Evolutionary conservation across 2,888 invertebrate species (phyloP), one percentile per base, ranked within the genome.

Genomic region (Metopia argyrocephala): DNA sequence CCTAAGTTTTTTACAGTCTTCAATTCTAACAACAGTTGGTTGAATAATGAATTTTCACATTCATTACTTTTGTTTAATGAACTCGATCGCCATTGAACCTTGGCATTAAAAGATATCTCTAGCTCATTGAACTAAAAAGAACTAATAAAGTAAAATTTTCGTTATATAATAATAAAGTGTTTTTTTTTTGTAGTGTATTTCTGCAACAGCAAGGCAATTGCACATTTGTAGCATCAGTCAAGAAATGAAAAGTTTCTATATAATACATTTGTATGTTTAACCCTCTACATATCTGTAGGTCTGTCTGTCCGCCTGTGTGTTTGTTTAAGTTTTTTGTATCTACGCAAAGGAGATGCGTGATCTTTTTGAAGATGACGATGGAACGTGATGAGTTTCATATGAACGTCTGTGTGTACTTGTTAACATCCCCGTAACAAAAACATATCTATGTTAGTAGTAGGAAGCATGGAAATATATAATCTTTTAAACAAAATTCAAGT

Each of bases 311-410:
- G 38, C 15, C 6, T 38, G 38, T 38, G 4, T 38, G 9, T 31
- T 5, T 31, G 6, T 31, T 31, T 9, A 9, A 12, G 3, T 38
- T 38, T 48, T 3, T 3, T 52, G 48, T 27, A 69, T 62, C 78
- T 38, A 68, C 62, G 45, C 64, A 79, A 56, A 68, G 38, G 25
- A 69, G 48, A 50, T 73, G 74, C 68, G 78, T 78, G 78, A 71
- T 78, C 78, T 79, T 74, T 73, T 69, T 69, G 74, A 74, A 69
- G 69, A 79, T 75, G 79, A 79, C 69, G 79, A 79, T 79, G 64
- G 69, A 70, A 75, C 79, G 79, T 79, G 79, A 79, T 79, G 79
- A 79, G 79, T 79, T 69, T 69, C 48, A 50, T 69, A 52, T 74
- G 64, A 74, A 57, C 56, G 57, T 68, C 71, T 52, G 66, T 79